Base-by-base conservation (phyloP, 2,888 invertebrate species). In the Agrypnus murinus region DNA sequence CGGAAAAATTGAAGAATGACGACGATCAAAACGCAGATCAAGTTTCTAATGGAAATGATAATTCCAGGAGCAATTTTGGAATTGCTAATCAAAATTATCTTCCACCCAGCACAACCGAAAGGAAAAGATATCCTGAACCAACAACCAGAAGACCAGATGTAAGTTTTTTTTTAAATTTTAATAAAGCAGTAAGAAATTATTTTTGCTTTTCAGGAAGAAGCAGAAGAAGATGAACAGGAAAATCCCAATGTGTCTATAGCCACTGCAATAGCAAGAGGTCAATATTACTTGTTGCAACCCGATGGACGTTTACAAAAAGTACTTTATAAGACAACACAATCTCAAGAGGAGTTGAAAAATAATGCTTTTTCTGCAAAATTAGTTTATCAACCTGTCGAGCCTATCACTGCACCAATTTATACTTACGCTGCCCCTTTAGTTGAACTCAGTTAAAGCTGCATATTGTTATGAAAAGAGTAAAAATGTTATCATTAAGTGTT, bases 281-380 rank as follows among this genome's bases (percentile, higher is more conserved):
- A 84, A 60, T 86, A 86, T 68, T 86, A 84, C 68, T 78, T 86
- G 5, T 74, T 86, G 2, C 81, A 83, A 0, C 81, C 83, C 0
- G 84, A 86, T 62, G 84, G 84, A 36, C 82, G 80, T 1, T 72
- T 86, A 9, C 86, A 86, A 64, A 80, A 83, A 31, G 85, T 86
- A 7, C 69, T 77, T 12, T 86, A 82, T 66, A 81, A 81, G 53
- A 85, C 86, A 0, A 74, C 77, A 10, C 84, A 84, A 71, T 79
- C 76, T 32, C 78, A 79, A 2, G 79, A 82, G 5, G 84, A 85
- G 12, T 75, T 76, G 0, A 75, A 76, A 17, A 78, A 73, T 4
- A 82, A 84, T 64, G 84, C 80, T 1, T 85, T 86, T 48, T 83
- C 84, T 1, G 86, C 86, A 0, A 82, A 85, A 70, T 73, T 86